A percentile compares a stretch with the other conserved stretches of the same genome.
These are phyloP conservation scores for Falco biarmicus DNA, from an alignment of 2,797 vertebrate genomes.

Conservation along the genomic window DNA sequence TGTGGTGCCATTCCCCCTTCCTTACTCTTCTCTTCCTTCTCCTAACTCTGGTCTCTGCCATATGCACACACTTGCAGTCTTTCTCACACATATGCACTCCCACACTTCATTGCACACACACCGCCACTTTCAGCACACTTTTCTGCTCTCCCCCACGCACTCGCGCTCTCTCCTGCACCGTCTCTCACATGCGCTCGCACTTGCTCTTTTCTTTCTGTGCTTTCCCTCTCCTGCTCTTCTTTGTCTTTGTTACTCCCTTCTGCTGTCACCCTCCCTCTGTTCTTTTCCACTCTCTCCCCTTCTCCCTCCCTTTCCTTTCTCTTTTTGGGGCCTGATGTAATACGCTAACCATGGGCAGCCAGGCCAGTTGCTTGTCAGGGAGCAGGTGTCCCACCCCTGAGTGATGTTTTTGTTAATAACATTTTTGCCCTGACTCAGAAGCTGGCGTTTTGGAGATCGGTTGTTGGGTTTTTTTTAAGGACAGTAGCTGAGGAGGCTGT, in stretches of 20 bases:
- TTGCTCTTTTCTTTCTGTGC: constrained; percentile 29
- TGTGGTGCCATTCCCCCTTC: background rate
- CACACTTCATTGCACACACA: constrained; percentile 31
- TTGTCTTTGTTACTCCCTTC: constrained; percentile 50
- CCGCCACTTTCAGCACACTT: constrained; percentile 7
- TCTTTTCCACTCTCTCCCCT: constrained; percentile 46
- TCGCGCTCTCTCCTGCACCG: constrained; percentile 8
- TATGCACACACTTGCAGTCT: background rate
- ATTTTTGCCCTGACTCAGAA: constrained; percentile 87
- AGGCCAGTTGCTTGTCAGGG: constrained; percentile 87
- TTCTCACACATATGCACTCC: constrained; percentile 2
- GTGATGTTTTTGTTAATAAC: constrained; percentile 79
- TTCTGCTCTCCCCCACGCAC: constrained; percentile 29
- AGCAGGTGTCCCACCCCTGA: constrained; percentile 90
- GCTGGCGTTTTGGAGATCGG: constrained; percentile 68
- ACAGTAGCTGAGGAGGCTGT: constrained; percentile 74
- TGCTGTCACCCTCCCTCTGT: constrained; percentile 40
- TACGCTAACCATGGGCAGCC: constrained; percentile 76
- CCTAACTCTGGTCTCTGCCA: background rate
- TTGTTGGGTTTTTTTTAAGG: constrained; percentile 79
- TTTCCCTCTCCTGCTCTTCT: constrained; percentile 44
- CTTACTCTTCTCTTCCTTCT: background rate
- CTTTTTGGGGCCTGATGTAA: constrained; percentile 82
- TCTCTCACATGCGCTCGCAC: constrained; percentile 49
- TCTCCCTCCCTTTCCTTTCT: constrained; percentile 68